Conservation (phyloP, 2,113 vertebrate genomes). For the Corydoras sp. region DNA sequence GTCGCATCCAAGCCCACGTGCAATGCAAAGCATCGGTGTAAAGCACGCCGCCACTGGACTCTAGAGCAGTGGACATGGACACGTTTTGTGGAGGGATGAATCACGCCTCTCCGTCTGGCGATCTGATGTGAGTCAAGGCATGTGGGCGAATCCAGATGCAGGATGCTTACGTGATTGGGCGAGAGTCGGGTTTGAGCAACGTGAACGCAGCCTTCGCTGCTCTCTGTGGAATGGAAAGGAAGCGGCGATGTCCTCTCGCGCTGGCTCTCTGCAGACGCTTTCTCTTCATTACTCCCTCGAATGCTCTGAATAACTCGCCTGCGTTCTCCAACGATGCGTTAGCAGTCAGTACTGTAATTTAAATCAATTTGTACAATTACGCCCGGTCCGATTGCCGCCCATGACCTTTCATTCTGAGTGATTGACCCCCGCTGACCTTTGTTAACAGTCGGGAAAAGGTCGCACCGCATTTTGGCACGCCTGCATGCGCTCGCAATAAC, state of each 20-base stretch:
- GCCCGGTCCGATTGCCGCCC: constrained; percentile 20
- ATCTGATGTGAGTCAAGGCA: too few relatives aligned
- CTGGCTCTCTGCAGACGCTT: not conserved
- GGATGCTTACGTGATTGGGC: too few relatives aligned
- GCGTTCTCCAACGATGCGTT: constrained; percentile 3
- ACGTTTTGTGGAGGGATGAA: too few relatives aligned
- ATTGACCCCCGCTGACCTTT: constrained; percentile 33
- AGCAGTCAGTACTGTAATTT: constrained; percentile 17
- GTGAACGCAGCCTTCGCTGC: too few relatives aligned
- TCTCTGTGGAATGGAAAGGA: too few relatives aligned
- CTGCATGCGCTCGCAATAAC: not conserved
- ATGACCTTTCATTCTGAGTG: constrained; percentile 29
- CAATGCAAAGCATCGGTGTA: too few relatives aligned
- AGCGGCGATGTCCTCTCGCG: not conserved
- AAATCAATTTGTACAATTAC: constrained; percentile 37
- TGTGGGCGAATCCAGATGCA: too few relatives aligned
- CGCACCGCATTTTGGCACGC: constrained; percentile 3
- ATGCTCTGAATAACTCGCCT: constrained; percentile 4
- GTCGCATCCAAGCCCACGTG: too few relatives aligned
- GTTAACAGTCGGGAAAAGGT: constrained; percentile 16
- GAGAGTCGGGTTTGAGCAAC: too few relatives aligned
- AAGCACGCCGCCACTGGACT: too few relatives aligned
- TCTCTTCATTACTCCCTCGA: constrained; percentile 7
- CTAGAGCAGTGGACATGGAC: too few relatives aligned
- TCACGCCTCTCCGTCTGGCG: too few relatives aligned